Conservation (phyloP, 2,113 vertebrate species). For the Corydoras sp. region DNA sequence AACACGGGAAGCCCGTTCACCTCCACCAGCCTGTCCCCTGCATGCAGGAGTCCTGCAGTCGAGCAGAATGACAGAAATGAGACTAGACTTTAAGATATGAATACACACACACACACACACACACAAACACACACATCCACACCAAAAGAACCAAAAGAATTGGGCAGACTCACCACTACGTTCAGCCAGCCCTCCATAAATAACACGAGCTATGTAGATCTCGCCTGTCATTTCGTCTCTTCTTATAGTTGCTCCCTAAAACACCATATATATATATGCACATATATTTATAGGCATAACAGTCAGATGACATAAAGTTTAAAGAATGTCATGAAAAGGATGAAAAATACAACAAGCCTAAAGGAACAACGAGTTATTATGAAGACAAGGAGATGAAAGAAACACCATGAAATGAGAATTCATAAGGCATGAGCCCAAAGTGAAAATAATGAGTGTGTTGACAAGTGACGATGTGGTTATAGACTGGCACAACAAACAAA, state of each 20-base stretch:
- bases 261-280: background rate
- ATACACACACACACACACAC: background rate
- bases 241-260: conserved; percentile 93
- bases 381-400: background rate
- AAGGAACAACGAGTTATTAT: background rate
- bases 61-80: background rate
- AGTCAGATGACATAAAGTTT: background rate
- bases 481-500: no score
- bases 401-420: background rate
- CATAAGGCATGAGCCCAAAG: background rate
- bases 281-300: background rate
- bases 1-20: conserved; percentile 87
- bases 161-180: conserved; percentile 74
- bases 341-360: background rate
- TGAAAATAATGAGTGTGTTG: background rate
- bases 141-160: no score
- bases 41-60: conserved; percentile 78
- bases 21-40: conserved; percentile 90
- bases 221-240: conserved; percentile 85
- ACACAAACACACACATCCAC: background rate
- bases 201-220: conserved; percentile 88
- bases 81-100: background rate
- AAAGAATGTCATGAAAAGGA: background rate
- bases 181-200: conserved; percentile 88
- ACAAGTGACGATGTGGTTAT: background rate